Percentiles rank a stretch among this genome's conserved stretches.
Evolutionary conservation across 2,888 invertebrate species (phyloP).

Genomic region (Epirrhoe tristata): DNA sequence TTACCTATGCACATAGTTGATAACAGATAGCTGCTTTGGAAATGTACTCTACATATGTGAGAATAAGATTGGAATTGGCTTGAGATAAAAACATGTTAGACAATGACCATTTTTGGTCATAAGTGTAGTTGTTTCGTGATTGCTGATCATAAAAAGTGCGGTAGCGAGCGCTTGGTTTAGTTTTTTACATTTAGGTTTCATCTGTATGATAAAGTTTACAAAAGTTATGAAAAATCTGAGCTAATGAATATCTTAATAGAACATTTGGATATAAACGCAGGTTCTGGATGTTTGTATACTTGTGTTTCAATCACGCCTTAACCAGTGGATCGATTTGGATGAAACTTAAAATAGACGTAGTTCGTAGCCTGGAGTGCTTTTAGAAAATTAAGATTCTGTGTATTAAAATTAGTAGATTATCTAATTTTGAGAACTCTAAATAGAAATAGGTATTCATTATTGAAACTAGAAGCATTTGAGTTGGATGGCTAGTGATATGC

Average conservation of each 20-base stretch:
- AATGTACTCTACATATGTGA: constrained; percentile 25
- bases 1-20: constrained; percentile 10
- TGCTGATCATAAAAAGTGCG: constrained; percentile 51
- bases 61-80: constrained; percentile 40
- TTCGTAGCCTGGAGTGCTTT: too few relatives aligned
- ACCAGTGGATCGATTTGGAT: too few relatives aligned
- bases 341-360: too few relatives aligned
- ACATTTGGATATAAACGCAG: too few relatives aligned
- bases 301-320: too few relatives aligned
- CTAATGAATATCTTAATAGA: too few relatives aligned
- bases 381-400: too few relatives aligned
- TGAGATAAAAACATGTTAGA: constrained; percentile 42
- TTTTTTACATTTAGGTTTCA: constrained; percentile 13
- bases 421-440: too few relatives aligned
- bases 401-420: too few relatives aligned
- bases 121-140: constrained; percentile 54
- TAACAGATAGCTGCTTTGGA: neutral
- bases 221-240: neutral
- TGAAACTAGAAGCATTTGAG: neutral
- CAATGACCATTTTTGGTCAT: constrained; percentile 67
- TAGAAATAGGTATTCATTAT: neutral
- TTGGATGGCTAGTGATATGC: neutral
- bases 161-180: constrained; percentile 39
- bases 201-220: constrained; percentile 9
- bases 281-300: too few relatives aligned